Base-by-base conservation (phyloP, 1,140 invertebrate genomes). In the Lanistes nyassanus region DNA sequence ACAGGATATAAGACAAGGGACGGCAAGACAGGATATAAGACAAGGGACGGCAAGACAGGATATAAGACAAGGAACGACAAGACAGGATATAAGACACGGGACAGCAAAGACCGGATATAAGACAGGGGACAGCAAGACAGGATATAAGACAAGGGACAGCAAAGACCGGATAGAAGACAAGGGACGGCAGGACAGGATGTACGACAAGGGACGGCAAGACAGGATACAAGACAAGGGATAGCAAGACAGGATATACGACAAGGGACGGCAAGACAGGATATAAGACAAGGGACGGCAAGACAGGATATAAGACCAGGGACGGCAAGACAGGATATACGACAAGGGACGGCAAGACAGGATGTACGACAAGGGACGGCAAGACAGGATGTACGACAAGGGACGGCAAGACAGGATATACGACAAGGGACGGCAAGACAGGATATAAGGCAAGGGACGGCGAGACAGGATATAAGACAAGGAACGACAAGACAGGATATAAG, bases 181-280 rank as follows among this genome's bases (percentile, higher is more conserved):
- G n/a, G n/a, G n/a, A n/a, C n/a, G n/a, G n/a, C n/a, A n/a, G n/a
- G n/a, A 29, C 26, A 16, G 26, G 31, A 9, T n/a, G 26, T 13
- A 64, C 13, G 26, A 29, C 11, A 29, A 13, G 31, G 60, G 26
- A 64, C 31, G 11, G 9, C 11, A 64, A 64, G 60, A 64, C 11
- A 64, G 60, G 31, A n/a, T n/a, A n/a, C n/a, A 16, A 68, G 16
- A 68, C 11, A 36, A 73, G 11, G 36, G 56, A 58, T 7, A 37
- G 71, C 56, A 65, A 37, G 7, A 74, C 11, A 62, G 60, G 47
- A 74, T 3, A 60, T n/a, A 60, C 58, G 31, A n/a, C 26, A 26
- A 51, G 37, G 47, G 34, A 67, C 9, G 29, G 19, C 3, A 65
- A 65, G 29, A 3, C 34, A n/a, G n/a, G n/a, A n/a, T n/a, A 19